phyloP scores from a whole-genome alignment of 2,113 vertebrate species.

The Procapra przewalskii region DNA sequence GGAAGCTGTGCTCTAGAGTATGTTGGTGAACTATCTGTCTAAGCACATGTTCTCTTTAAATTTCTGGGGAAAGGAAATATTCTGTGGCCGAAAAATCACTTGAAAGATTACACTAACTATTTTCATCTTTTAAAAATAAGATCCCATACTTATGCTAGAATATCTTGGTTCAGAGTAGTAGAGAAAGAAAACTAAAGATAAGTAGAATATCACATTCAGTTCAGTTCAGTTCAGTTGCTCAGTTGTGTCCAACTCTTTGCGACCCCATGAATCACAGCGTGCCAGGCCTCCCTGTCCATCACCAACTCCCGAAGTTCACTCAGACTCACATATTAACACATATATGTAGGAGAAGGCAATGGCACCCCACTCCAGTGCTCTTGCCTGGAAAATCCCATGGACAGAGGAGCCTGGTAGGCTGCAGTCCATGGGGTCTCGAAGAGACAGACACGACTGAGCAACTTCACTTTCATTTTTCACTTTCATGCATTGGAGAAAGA shows the following conservation, averaged over 20 bases:
- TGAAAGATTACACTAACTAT: conserved; percentile 42
- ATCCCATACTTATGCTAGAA: background rate
- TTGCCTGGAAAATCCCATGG: too few species aligned
- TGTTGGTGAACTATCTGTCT: background rate
- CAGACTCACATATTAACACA: background rate
- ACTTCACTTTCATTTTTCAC: too few species aligned
- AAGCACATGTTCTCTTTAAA: background rate
- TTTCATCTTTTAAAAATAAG: conserved; percentile 25
- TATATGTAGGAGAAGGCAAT: background rate
- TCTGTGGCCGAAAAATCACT: background rate
- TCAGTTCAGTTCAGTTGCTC: too few species aligned
- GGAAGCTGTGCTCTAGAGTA: background rate
- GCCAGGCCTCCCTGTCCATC: too few species aligned
- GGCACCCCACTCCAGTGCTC: too few species aligned
- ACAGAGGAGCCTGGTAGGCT: too few species aligned
- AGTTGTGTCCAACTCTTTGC: too few species aligned
- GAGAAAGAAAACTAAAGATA: background rate
- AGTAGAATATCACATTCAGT: background rate
- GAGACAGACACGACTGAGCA: fast-evolving
- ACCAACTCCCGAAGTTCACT: too few species aligned
- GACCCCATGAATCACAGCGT: too few species aligned
- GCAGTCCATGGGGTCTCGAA: too few species aligned
- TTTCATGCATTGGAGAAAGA: too few species aligned
- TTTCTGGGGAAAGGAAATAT: background rate
- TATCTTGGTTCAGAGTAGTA: background rate